Percentiles rank a stretch among this genome's conserved stretches.
Conservation (phyloP, 2,797 vertebrate genomes). For the Harpagifer antarcticus region DNA sequence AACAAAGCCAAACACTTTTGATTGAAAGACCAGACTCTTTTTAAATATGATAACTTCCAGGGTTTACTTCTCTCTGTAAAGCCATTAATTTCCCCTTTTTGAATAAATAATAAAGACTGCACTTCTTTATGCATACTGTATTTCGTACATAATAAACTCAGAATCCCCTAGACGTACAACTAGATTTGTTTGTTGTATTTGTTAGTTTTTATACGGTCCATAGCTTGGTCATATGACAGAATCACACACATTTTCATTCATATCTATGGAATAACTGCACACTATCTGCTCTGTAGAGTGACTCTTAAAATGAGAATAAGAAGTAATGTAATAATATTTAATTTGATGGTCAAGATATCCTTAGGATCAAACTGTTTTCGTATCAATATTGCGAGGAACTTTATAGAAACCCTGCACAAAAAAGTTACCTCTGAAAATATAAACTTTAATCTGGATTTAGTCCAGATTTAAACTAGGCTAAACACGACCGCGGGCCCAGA, state of each 20-base stretch:
- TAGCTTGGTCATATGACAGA: neutral
- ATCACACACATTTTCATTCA: neutral
- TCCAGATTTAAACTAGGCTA: conserved; percentile 67
- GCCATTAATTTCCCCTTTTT: neutral
- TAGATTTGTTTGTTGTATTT: no score
- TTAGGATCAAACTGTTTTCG: neutral
- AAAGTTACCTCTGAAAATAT: conserved; percentile 66
- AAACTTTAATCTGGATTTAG: conserved; percentile 69
- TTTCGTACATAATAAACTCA: neutral
- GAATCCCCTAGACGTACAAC: neutral
- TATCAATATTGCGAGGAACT: neutral
- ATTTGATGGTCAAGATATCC: conserved; percentile 13
- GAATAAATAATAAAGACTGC: neutral
- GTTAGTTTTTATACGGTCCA: conserved; percentile 8
- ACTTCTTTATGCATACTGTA: neutral
- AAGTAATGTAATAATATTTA: neutral
- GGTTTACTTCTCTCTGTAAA: neutral
- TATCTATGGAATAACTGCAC: neutral
- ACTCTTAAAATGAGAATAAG: neutral
- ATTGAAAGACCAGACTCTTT: neutral
- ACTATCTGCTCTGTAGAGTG: neutral
- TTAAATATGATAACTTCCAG: no score
- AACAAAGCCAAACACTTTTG: neutral
- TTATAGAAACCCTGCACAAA: conserved; percentile 16
- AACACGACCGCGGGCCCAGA: conserved; percentile 63